Evolutionary conservation across 1,140 invertebrate genomes (phyloP).

Genomic region (Anoplolepis gracilipes): DNA sequence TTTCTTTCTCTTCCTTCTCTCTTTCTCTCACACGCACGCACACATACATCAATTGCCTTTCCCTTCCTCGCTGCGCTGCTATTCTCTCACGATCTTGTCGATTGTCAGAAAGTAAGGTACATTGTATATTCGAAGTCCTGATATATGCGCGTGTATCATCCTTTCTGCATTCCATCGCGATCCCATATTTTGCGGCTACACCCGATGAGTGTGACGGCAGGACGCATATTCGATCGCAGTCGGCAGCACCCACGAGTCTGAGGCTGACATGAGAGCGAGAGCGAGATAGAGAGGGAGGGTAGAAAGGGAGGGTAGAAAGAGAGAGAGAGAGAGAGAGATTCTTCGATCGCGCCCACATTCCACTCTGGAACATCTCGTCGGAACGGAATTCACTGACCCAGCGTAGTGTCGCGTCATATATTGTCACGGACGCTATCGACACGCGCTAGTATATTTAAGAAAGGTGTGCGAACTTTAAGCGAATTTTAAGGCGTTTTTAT

Average conservation of each 20-base stretch:
- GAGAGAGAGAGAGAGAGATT: conserved; percentile 15
- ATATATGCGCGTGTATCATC: conserved; percentile 66
- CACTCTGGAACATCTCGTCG: conserved; percentile 59
- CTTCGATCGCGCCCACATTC: conserved; percentile 73
- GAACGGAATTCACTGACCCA: conserved; percentile 65
- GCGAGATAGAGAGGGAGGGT: not conserved
- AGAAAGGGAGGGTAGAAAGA: not conserved
- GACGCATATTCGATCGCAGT: conserved; percentile 43
- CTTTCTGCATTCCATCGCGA: conserved; percentile 25
- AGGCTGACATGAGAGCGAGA: conserved; percentile 23
- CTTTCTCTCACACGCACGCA: not conserved
- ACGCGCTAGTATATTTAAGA: not conserved
- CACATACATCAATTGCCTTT: conserved; percentile 42
- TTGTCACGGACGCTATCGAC: conserved; percentile 17
- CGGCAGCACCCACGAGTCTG: conserved; percentile 17
- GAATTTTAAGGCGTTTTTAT: not conserved
- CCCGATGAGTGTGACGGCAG: conserved; percentile 47
- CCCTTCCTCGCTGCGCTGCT: conserved; percentile 59
- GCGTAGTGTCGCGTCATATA: conserved; percentile 24
- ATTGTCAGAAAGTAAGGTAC: conserved; percentile 80
- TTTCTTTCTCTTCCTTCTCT: too few species aligned
- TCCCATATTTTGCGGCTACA: conserved; percentile 39
- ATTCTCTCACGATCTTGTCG: conserved; percentile 43
- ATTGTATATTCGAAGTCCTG: conserved; percentile 74
- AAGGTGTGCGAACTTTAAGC: not conserved